These are phyloP conservation scores for Salvelinus sp. DNA, from an alignment of 2,113 vertebrate genomes.

Conservation along the genomic window DNA sequence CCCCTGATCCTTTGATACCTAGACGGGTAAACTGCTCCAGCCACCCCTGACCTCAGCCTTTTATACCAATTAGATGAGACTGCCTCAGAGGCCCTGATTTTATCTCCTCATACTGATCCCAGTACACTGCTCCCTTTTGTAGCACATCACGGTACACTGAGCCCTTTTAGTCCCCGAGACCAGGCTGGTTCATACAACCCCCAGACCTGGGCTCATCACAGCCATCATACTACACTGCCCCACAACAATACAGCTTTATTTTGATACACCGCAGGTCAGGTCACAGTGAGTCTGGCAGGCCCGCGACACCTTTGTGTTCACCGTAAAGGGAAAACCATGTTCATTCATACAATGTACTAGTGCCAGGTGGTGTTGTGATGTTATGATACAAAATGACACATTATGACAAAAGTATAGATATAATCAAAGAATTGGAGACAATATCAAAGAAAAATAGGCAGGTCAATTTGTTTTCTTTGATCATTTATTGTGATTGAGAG, in stretches of 20 bases:
- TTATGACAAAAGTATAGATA: not conserved
- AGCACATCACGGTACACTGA: constrained; percentile 55
- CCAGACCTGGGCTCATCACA: constrained; percentile 70
- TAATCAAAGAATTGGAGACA: not conserved
- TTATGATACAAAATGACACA: not conserved
- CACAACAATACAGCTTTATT: constrained; percentile 68
- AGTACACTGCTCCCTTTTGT: constrained; percentile 71
- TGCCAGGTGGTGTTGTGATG: not conserved
- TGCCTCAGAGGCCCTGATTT: constrained; percentile 71
- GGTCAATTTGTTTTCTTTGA: not conserved
- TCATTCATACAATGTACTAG: not conserved
- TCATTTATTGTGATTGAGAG: not conserved
- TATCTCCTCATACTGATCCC: constrained; percentile 73
- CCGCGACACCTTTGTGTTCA: constrained; percentile 56
- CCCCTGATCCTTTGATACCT: constrained; percentile 72
- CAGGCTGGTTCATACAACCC: constrained; percentile 54
- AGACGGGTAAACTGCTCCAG: constrained; percentile 70
- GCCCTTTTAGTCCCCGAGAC: constrained; percentile 62
- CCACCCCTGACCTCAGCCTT: constrained; percentile 75
- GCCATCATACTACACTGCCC: constrained; percentile 72
- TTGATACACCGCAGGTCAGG: constrained; percentile 65
- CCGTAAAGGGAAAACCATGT: constrained; percentile 39
- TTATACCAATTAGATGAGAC: constrained; percentile 75
- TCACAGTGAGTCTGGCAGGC: constrained; percentile 29
- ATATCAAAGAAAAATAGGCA: no score